Conservation (phyloP, 2,797 vertebrate species). For the Enteromius fasciolatus region DNA sequence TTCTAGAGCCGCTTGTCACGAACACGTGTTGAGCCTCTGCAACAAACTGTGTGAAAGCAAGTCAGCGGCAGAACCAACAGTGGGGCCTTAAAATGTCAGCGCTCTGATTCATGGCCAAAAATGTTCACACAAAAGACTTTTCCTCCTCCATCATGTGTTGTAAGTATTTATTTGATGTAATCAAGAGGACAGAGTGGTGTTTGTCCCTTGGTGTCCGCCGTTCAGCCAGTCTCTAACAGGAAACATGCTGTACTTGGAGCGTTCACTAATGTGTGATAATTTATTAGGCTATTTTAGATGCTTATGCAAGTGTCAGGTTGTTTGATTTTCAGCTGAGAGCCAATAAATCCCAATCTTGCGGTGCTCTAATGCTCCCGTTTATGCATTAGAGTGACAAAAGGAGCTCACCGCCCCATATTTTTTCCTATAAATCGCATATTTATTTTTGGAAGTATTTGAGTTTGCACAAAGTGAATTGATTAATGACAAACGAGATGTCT, state of each 20-base stretch:
- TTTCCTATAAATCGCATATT: not conserved
- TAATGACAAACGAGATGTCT: not conserved
- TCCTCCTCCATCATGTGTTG: slow-evolving; percentile 57
- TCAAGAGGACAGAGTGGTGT: slow-evolving; percentile 69
- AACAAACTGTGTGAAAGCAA: slow-evolving; percentile 68
- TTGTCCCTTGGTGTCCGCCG: slow-evolving; percentile 63
- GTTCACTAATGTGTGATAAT: slow-evolving; percentile 66
- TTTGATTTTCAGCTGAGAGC: slow-evolving; percentile 72
- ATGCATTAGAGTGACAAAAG: not conserved
- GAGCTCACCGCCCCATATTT: not conserved
- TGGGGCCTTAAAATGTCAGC: slow-evolving; percentile 59
- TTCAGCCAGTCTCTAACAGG: slow-evolving; percentile 56
- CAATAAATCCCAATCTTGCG: slow-evolving; percentile 69
- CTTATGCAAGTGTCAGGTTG: slow-evolving; percentile 69
- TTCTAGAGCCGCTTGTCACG: slow-evolving; percentile 73
- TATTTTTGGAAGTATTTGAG: not conserved
- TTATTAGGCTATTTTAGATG: slow-evolving; percentile 70
- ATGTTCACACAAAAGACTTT: slow-evolving; percentile 65
- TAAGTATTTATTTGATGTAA: slow-evolving; percentile 78
- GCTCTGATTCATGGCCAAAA: slow-evolving; percentile 62
- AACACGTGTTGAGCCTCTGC: slow-evolving; percentile 67
- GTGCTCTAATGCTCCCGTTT: slow-evolving; percentile 37
- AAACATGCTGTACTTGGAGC: slow-evolving; percentile 54
- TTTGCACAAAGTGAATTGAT: slow-evolving; percentile 2
- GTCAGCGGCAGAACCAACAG: slow-evolving; percentile 54